phyloP scores from a whole-genome alignment of 2,113 vertebrate genomes.

The Erythrolamprus reginae region DNA sequence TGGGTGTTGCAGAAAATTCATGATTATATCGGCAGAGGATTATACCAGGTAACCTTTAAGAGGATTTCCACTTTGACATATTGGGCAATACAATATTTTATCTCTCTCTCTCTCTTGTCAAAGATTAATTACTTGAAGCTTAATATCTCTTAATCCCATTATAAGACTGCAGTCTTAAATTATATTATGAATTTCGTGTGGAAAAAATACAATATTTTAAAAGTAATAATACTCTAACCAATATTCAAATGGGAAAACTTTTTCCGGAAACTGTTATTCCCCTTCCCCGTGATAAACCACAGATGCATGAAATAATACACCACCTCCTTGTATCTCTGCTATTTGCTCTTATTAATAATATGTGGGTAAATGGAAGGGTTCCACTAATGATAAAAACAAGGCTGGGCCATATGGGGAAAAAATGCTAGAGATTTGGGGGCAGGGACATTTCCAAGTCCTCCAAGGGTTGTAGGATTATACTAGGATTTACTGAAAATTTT shows the following conservation, averaged over 20 bases:
- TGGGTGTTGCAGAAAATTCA: not conserved
- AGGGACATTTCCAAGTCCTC: not conserved
- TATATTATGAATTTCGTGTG: not conserved
- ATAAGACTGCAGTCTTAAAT: not conserved
- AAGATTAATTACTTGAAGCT: not conserved
- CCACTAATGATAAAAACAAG: conserved; percentile 9
- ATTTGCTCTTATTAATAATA: not conserved
- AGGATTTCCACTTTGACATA: not conserved
- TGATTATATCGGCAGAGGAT: not conserved
- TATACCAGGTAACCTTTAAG: not conserved
- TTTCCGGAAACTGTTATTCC: not conserved
- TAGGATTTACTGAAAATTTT: conserved; percentile 1
- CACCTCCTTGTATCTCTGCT: not conserved
- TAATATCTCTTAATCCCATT: not conserved
- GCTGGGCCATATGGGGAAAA: not conserved
- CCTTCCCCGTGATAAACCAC: not conserved
- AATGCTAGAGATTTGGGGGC: not conserved
- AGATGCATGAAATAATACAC: not conserved
- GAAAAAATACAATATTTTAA: not conserved
- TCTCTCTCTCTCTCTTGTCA: not conserved
- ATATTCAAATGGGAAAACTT: not conserved
- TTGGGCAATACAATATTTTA: not conserved
- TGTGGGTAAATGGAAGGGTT: not conserved
- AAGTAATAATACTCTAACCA: not conserved
- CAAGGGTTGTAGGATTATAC: not conserved